phyloP scores from a whole-genome alignment of 1,140 invertebrate genomes.

The Paralvinella palmiformis region DNA sequence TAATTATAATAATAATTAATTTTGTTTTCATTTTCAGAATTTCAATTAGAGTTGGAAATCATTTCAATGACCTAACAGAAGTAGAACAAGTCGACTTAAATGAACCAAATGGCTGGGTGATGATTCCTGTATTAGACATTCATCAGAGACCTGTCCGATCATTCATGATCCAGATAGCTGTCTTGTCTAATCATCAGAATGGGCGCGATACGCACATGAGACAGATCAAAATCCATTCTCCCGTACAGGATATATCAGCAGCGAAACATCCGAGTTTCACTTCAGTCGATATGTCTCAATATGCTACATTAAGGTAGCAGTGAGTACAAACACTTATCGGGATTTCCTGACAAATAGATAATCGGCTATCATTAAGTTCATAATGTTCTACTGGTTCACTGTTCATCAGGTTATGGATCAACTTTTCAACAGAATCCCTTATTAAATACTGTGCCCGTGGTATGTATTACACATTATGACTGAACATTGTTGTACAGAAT shows the following conservation, averaged over 20 bases:
- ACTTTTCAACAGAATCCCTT: no score
- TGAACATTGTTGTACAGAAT: no score
- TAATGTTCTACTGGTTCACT: no score
- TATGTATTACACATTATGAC: no score
- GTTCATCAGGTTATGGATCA: no score
- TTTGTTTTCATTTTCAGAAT: constrained; percentile 59
- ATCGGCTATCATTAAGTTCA: no score
- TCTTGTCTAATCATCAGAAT: constrained; percentile 95
- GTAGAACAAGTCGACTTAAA: constrained; percentile 88
- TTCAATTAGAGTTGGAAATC: constrained; percentile 87
- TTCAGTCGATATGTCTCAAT: constrained; percentile 74
- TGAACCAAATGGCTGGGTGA: constrained; percentile 93
- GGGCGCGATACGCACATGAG: constrained; percentile 96
- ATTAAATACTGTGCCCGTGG: no score
- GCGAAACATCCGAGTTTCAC: constrained; percentile 71
- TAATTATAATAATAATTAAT: not conserved
- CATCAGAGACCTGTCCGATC: constrained; percentile 81
- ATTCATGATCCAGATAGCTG: constrained; percentile 80
- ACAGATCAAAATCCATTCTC: constrained; percentile 93
- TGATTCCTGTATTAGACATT: constrained; percentile 76
- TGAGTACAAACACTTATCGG: no score
- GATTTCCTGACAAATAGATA: no score
- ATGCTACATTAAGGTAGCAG: constrained; percentile 71
- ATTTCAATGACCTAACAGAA: constrained; percentile 97
- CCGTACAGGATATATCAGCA: constrained; percentile 67